Percentiles rank a stretch among this genome's conserved stretches.
Conservation (phyloP, 1,140 invertebrate genomes). For the Penaeus japonicus region DNA sequence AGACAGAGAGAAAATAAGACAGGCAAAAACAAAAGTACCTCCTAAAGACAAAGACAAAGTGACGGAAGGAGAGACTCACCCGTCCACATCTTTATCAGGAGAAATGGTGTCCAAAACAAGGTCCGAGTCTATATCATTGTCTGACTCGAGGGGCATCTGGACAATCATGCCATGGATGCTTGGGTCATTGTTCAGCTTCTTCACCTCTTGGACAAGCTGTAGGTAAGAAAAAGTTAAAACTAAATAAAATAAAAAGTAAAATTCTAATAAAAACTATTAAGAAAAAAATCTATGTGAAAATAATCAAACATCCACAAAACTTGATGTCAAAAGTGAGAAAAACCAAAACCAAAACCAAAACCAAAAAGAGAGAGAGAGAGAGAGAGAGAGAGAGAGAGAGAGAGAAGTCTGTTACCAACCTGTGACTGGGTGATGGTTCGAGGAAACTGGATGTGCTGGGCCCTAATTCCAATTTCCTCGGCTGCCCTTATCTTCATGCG, state of each 20-base stretch:
- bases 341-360: no score
- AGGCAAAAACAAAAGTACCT: background rate
- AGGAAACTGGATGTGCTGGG: constrained; percentile 83
- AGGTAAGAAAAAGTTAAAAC: background rate
- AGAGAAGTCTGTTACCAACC: constrained; percentile 66
- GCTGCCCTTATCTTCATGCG: constrained; percentile 95
- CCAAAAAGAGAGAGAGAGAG: background rate
- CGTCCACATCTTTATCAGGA: constrained; percentile 89
- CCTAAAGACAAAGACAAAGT: background rate
- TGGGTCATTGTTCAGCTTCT: constrained; percentile 83
- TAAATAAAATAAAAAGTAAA: background rate
- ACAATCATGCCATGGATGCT: constrained; percentile 95
- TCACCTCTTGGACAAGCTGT: constrained; percentile 76
- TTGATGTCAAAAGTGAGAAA: no score
- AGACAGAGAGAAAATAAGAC: background rate
- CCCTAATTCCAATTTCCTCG: constrained; percentile 86
- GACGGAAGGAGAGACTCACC: constrained; percentile 84
- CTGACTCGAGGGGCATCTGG: constrained; percentile 92
- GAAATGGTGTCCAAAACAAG: constrained; percentile 83
- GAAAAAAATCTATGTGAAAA: background rate
- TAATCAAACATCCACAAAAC: no score
- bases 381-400: background rate
- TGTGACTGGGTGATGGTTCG: constrained; percentile 84
- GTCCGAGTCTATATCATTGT: constrained; percentile 83
- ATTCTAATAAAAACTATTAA: background rate